A percentile compares a stretch with the other conserved stretches of the same genome.
Evolutionary conservation across 1,140 invertebrate species (phyloP).

Genomic region (Heliconius hermathena): DNA sequence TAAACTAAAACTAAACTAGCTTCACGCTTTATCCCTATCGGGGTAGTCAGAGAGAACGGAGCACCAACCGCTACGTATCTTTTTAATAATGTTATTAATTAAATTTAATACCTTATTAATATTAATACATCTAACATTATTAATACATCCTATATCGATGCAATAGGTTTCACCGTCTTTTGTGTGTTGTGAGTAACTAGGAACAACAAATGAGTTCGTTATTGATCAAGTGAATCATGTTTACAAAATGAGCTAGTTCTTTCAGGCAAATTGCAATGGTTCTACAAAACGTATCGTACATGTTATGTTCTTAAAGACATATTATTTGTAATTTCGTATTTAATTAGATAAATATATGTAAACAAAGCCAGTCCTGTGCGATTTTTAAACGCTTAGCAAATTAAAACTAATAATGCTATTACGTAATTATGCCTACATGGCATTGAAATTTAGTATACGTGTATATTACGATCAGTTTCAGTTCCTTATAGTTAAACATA

Average conservation of each 20-base stretch:
- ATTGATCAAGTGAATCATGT: conserved; percentile 31
- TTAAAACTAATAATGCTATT: background rate
- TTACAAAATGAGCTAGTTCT: conserved; percentile 23
- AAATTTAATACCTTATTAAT: no score
- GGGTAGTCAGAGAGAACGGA: no score
- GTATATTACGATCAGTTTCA: no score
- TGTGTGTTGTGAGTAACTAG: conserved; percentile 16
- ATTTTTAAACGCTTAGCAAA: background rate
- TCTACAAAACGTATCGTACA: no score
- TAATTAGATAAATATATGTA: no score
- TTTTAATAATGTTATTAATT: background rate
- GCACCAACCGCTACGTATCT: background rate
- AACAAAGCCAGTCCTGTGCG: no score
- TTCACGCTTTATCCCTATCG: no score
- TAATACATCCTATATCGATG: background rate
- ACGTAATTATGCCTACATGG: background rate
- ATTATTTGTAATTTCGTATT: no score
- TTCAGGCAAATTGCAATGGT: background rate
- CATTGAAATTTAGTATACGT: background rate
- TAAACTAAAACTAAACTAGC: no score
- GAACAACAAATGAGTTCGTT: conserved; percentile 19
- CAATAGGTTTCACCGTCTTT: background rate
- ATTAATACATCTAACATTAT: no score
- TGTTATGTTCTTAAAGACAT: no score
- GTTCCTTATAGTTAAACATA: no score